Evolutionary conservation across 2,888 invertebrate species (phyloP), one percentile per base, ranked within the genome.

Genomic region (Hyppa rectilinea): DNA sequence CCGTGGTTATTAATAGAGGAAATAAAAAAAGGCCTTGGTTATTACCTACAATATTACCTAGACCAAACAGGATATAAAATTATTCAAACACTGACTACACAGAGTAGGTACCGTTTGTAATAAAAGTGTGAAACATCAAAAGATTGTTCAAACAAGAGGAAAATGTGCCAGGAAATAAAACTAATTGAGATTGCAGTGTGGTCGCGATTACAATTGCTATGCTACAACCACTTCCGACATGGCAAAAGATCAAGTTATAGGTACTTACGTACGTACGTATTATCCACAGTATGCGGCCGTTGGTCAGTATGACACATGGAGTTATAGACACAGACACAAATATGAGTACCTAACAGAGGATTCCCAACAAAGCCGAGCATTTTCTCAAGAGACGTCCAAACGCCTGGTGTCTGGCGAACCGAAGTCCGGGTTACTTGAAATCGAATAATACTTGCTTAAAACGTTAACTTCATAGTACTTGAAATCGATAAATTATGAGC

Each of bases 21-120:
- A 71, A 71, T 47, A 71, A 76, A 68, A 70, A 71, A 75, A 40
- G 47, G 34, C 77, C 71, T 68, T 71, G 53, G 5, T 34, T 56
- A 23, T n/a, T 26, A 40, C 40, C 38, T 40, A 73, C 38, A 68
- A 38, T 49, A 66, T 69, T 38, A 49, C 66, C n/a, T 23, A 43
- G 20, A 64, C 49, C 40, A 63, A 40, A 70, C 49, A 10, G 43
- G 75, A 31, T 23, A 40, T 14, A 31, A 66, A 65, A 29, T 29
- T 66, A 65, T 38, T 67, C 68, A n/a, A 31, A 45, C 56, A 50
- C 23, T 61, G 69, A 26, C 47, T 49, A 17, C 20, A 14, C 5
- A 29, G 26, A 73, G 38, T 73, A 43, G 17, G 26, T 65, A 62
- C 40, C 9, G 23, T 20, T 20, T 31, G 45, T n/a, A 34, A 40